Evolutionary conservation across 1,140 invertebrate genomes (phyloP), one percentile per base, ranked within the genome.

Genomic region (Apolygus lucorum): DNA sequence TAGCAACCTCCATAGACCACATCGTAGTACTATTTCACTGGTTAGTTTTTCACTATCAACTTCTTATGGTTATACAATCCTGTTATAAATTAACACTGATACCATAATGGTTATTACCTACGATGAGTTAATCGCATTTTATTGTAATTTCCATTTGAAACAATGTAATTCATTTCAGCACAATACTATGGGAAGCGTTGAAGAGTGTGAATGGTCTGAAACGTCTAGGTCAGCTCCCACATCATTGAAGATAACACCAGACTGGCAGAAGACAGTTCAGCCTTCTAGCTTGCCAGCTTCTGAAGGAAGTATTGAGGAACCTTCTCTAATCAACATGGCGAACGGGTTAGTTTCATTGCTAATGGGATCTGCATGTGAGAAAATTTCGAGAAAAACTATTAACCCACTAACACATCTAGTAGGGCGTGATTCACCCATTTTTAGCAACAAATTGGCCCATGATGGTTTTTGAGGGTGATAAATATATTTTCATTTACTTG

Each of bases 141-240:
- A n/a, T n/a, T n/a, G n/a, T n/a, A n/a, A n/a, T n/a, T n/a, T n/a
- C n/a, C n/a, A n/a, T n/a, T n/a, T n/a, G n/a, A n/a, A n/a, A n/a
- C n/a, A n/a, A 42, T 17, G 4, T 42, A 8, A 17, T 42, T 42
- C 34, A 42, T 17, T 42, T 22, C 28, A 64, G 63, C 63, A 64
- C 2, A 64, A 28, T 28, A 27, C 29, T 11, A 22, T 25, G 22
- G 69, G 69, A 2, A 66, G 69, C 63, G 64, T 59, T 13, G 69
- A 70, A 25, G 28, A 67, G 21, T 70, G 69, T 59, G 82, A 84
- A 71, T 84, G 80, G 63, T n/a, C 24, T n/a, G 86, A 86, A 59
- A 4, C 54, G 72, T 83, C 84, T 0, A 79, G 82, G 75, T 86
- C 85, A 4, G 83, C 85, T 0, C 84, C 83, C 28, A 82, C 82